Base-by-base conservation (phyloP, 1,140 invertebrate species). In the Drosophila pruinosa region DNA sequence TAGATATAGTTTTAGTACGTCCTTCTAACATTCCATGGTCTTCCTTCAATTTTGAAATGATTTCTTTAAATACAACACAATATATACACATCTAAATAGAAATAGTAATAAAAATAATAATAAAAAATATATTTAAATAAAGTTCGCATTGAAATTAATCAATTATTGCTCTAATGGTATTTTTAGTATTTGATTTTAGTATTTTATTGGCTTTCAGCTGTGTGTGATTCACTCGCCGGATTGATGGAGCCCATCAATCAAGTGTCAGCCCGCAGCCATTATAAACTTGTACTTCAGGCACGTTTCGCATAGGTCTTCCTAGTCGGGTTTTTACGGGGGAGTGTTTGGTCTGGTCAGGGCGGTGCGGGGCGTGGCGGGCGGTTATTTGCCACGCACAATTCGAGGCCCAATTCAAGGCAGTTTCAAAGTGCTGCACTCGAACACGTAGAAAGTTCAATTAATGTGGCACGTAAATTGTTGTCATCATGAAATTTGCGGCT, bases 381-480 rank as follows among this genome's bases (percentile, higher is more conserved):
- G 81, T 71, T 64, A 61, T 67, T 75, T 64, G 67, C 69, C 68
- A 76, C 70, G 73, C 76, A 69, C 72, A 62, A 72, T 75, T 75
- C 58, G 75, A 62, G 28, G 15, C 15, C 52, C 2, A 43, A 71
- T 45, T 59, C 43, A 47, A 57, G 48, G 50, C 19, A 45, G 26
- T 15, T 48, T 56, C 26, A 21, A 47, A 73, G 64, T 77, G 54
- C 48, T 59, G 74, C 75, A 88, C 82, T 89, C 61, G 57, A 81
- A 82, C 82, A 88, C 82, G 82, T 88, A 88, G 82, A 88, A 88
- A 88, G 82, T 89, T 81, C 82, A 88, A 88, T 88, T 88, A 78
- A 88, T 78, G 71, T 58, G 77, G 78, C 82, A 86, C 82, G 82
- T 74, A 88, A 86, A 78, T 78, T 72, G 78, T 71, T 80, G 80